phyloP scores from a whole-genome alignment of 1,140 invertebrate genomes.

The Musca domestica region DNA sequence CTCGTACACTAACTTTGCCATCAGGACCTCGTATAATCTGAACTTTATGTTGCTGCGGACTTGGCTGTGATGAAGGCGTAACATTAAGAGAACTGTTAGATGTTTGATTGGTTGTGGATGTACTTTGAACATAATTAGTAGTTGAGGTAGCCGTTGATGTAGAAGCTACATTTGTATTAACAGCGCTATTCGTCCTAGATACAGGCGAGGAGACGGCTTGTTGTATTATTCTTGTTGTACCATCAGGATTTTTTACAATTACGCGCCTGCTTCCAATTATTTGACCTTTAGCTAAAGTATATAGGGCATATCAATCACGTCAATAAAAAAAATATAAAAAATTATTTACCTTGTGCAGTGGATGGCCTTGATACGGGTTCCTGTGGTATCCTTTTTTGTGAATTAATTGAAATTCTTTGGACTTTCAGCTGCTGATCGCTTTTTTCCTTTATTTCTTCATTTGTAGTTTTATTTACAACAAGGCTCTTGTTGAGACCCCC shows the following conservation, averaged over 20 bases:
- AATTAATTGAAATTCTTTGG: conserved; percentile 76
- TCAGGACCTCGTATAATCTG: conserved; percentile 87
- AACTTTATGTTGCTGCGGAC: conserved; percentile 73
- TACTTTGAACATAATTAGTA: conserved; percentile 17
- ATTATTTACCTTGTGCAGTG: conserved; percentile 38
- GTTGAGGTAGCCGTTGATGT: conserved; percentile 31
- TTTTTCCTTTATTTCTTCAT: conserved; percentile 83
- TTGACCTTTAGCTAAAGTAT: conserved; percentile 39
- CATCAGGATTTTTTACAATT: conserved; percentile 79
- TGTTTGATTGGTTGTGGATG: conserved; percentile 20
- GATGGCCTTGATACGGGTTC: conserved; percentile 62
- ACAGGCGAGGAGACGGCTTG: conserved; percentile 53
- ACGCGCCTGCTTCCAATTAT: conserved; percentile 56
- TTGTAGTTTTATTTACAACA: conserved; percentile 31
- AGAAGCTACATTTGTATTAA: conserved; percentile 35
- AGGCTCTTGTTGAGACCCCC: conserved; percentile 17
- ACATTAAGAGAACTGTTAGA: neutral
- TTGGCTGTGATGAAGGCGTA: conserved; percentile 45
- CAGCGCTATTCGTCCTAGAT: conserved; percentile 30
- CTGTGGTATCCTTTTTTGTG: conserved; percentile 67
- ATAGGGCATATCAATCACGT: neutral
- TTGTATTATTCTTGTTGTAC: conserved; percentile 71
- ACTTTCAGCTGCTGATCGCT: conserved; percentile 85
- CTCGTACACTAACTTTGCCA: conserved; percentile 88
- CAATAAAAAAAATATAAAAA: neutral